Evolutionary conservation across 2,797 vertebrate genomes (phyloP).

Genomic region (Philypnodon macrostomus): DNA sequence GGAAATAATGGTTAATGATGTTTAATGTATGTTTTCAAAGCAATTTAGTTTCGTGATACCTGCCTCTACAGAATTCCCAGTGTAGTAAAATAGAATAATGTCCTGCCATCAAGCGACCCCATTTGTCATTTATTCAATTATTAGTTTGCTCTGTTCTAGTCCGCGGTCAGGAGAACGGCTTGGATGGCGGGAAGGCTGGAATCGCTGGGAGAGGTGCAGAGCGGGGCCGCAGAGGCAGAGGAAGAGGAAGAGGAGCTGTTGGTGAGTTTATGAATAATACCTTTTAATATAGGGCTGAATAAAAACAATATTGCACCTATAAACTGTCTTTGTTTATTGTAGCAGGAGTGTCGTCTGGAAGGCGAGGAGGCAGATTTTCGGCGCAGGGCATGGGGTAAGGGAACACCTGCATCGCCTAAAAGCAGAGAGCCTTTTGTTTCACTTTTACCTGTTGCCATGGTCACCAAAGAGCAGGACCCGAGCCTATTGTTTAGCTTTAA

Average conservation of each 20-base stretch:
- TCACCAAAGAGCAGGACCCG: slow-evolving; percentile 69
- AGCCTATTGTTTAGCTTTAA: slow-evolving; percentile 65
- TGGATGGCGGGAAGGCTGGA: slow-evolving; percentile 87
- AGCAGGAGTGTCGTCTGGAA: slow-evolving; percentile 75
- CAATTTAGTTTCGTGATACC: too few relatives aligned
- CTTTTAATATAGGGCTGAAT: background rate
- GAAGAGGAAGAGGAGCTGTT: slow-evolving; percentile 87
- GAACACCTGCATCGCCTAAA: slow-evolving; percentile 61
- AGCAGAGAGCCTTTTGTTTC: slow-evolving; percentile 56
- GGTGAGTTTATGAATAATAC: slow-evolving; percentile 63
- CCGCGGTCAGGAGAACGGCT: slow-evolving; percentile 95
- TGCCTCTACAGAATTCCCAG: too few relatives aligned
- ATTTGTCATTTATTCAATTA: too few relatives aligned
- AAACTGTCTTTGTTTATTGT: slow-evolving; percentile 28
- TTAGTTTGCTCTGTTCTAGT: slow-evolving; percentile 76
- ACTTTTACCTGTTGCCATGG: slow-evolving; percentile 73
- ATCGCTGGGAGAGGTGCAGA: slow-evolving; percentile 88
- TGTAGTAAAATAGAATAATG: too few relatives aligned
- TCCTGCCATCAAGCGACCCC: too few relatives aligned
- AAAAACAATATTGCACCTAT: slow-evolving; percentile 21
- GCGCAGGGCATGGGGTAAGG: slow-evolving; percentile 99
- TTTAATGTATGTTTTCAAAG: too few relatives aligned
- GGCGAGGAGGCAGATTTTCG: slow-evolving; percentile 94
- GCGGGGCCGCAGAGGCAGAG: slow-evolving; percentile 89
- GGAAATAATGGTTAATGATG: too few relatives aligned